Percentiles rank a stretch among this genome's conserved stretches.
Conservation (phyloP, 2,888 invertebrate genomes). For the Orthonevra nobilis region DNA sequence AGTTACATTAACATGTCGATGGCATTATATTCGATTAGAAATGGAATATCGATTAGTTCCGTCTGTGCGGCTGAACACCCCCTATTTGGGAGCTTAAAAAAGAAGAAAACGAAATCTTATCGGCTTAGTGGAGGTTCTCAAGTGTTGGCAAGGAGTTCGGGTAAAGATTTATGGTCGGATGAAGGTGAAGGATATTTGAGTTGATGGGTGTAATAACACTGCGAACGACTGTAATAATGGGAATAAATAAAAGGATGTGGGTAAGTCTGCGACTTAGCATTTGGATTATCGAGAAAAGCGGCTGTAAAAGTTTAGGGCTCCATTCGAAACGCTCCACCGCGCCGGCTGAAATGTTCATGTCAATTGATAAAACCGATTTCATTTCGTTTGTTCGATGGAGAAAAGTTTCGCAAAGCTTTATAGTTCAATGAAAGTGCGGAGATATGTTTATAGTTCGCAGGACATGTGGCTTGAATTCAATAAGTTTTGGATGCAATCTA, state of each 20-base stretch:
- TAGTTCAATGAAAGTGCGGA: too few relatives aligned
- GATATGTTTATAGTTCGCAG: too few relatives aligned
- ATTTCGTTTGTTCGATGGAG: too few relatives aligned
- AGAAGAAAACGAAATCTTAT: too few relatives aligned
- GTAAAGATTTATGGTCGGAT: slow-evolving; percentile 24
- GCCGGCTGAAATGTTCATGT: neutral
- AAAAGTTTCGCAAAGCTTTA: too few relatives aligned
- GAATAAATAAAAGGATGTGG: neutral
- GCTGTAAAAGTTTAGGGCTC: neutral
- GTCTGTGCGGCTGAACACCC: neutral
- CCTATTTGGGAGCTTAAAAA: too few relatives aligned
- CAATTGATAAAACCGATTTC: neutral
- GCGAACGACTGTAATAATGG: neutral
- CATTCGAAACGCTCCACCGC: too few relatives aligned
- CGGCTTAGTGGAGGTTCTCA: slow-evolving; percentile 1
- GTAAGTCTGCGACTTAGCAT: neutral
- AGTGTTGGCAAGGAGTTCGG: slow-evolving; percentile 31
- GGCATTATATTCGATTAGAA: slow-evolving; percentile 27
- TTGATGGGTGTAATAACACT: slow-evolving; percentile 13
- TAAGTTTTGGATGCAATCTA: too few relatives aligned
- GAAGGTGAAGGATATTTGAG: neutral
- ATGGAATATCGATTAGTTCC: slow-evolving; percentile 9
- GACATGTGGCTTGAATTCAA: too few relatives aligned
- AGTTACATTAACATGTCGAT: slow-evolving; percentile 41
- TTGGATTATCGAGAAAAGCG: neutral